A percentile compares a stretch with the other conserved stretches of the same genome.
Evolutionary conservation across 2,888 invertebrate species (phyloP).

Genomic region (Tipula helvola): DNA sequence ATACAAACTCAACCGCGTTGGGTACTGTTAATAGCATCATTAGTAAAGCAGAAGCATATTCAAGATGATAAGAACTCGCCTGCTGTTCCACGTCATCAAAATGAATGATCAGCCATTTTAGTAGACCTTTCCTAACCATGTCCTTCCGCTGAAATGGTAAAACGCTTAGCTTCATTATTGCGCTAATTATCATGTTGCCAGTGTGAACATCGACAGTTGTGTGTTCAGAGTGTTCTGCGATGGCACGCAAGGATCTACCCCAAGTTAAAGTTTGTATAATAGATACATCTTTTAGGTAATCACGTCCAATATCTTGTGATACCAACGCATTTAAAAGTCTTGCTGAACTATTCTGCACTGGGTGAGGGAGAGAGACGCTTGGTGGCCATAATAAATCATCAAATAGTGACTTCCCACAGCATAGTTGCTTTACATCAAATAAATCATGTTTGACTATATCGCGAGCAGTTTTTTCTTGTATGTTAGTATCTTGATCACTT

Average conservation of each 20-base stretch:
- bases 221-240: not conserved
- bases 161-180: conserved; percentile 9
- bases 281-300: not conserved
- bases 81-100: not conserved
- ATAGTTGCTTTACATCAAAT: conserved; percentile 4
- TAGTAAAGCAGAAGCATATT: conserved; percentile 8
- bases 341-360: conserved; percentile 10
- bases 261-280: not conserved
- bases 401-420: not conserved
- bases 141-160: not conserved
- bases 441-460: conserved; percentile 9
- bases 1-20: not conserved
- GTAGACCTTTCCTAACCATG: conserved; percentile 11
- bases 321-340: conserved; percentile 9
- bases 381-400: conserved; percentile 11
- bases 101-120: conserved; percentile 11
- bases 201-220: not conserved
- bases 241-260: not conserved
- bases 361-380: conserved; percentile 6
- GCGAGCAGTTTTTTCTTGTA: not conserved
- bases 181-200: not conserved
- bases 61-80: conserved; percentile 9
- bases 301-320: not conserved
- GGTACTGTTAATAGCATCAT: conserved; percentile 4
- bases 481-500: not conserved